phyloP scores from a whole-genome alignment of 2,113 vertebrate species.

The Mus pahari region DNA sequence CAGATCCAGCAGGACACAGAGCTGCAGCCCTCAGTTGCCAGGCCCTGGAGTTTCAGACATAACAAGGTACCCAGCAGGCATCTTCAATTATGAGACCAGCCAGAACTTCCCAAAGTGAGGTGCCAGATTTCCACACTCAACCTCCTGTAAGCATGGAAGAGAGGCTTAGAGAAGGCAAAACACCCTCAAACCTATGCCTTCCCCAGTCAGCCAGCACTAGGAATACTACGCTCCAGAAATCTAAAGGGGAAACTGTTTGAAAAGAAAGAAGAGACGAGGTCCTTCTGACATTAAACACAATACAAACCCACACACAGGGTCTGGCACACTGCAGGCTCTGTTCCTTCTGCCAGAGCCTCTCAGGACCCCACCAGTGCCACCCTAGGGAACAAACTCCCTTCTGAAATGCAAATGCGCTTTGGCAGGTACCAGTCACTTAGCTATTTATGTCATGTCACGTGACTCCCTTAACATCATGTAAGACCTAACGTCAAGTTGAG shows the following conservation, averaged over 20 bases:
- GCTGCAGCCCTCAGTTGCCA: neutral
- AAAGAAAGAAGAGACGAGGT: neutral
- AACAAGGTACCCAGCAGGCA: neutral
- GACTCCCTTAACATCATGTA: constrained; percentile 59
- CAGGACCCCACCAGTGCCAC: neutral
- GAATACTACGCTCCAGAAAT: constrained; percentile 34
- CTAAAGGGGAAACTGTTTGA: neutral
- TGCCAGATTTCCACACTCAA: neutral
- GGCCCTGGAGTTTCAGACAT: neutral
- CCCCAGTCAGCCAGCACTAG: neutral
- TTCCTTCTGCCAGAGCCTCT: neutral
- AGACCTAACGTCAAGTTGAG: constrained; percentile 64
- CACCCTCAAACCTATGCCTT: neutral
- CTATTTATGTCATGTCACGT: constrained; percentile 62
- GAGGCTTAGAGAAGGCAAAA: neutral
- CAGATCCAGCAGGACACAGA: neutral
- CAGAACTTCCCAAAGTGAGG: neutral
- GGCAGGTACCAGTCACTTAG: constrained; percentile 17
- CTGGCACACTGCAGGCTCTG: neutral
- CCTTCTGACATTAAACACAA: neutral
- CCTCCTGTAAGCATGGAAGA: neutral
- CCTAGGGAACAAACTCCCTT: neutral
- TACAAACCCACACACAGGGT: neutral
- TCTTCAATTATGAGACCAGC: neutral
- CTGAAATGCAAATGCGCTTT: constrained; percentile 58